Evolutionary conservation across 2,888 invertebrate species (phyloP).

Genomic region (Stenotaenia linearis): DNA sequence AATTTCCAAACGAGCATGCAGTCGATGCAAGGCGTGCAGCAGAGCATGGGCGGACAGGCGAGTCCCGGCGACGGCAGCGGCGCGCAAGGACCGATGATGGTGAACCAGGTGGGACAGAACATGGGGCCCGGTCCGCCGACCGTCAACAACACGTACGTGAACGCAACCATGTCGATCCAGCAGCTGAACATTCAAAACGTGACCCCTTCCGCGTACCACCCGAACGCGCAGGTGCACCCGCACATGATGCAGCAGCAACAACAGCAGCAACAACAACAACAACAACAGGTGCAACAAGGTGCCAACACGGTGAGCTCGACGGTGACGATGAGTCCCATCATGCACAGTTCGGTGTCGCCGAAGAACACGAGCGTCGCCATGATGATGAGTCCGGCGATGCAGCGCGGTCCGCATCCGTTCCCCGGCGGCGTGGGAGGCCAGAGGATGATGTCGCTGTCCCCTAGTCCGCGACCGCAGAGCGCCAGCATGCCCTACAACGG

Average conservation of each 20-base stretch:
- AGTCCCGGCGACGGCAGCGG: constrained; percentile 28
- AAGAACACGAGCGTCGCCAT: constrained; percentile 32
- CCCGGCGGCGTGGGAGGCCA: constrained; percentile 36
- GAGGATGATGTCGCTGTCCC: constrained; percentile 44
- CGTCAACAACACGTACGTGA: constrained; percentile 52
- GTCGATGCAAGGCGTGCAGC: constrained; percentile 42
- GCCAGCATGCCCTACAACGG: constrained; percentile 56
- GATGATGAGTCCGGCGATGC: constrained; percentile 33
- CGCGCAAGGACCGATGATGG: constrained; percentile 36
- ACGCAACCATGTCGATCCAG: constrained; percentile 52
- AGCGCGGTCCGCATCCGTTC: constrained; percentile 35
- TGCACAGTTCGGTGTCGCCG: constrained; percentile 39
- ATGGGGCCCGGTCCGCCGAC: constrained; percentile 45
- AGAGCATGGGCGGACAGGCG: constrained; percentile 34
- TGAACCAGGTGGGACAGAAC: constrained; percentile 39
- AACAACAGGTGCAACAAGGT: constrained; percentile 34
- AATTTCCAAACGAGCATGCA: constrained; percentile 46
- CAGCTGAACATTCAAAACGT: constrained; percentile 52
- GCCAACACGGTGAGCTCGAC: constrained; percentile 39
- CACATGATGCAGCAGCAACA: constrained; percentile 36
- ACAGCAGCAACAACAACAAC: constrained; percentile 33
- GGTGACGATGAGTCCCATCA: constrained; percentile 39
- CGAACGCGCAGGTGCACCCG: constrained; percentile 39
- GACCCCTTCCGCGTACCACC: constrained; percentile 41
- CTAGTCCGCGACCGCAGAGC: constrained; percentile 42